Conservation (phyloP, 2,888 invertebrate genomes). For the Eledona agricola region DNA sequence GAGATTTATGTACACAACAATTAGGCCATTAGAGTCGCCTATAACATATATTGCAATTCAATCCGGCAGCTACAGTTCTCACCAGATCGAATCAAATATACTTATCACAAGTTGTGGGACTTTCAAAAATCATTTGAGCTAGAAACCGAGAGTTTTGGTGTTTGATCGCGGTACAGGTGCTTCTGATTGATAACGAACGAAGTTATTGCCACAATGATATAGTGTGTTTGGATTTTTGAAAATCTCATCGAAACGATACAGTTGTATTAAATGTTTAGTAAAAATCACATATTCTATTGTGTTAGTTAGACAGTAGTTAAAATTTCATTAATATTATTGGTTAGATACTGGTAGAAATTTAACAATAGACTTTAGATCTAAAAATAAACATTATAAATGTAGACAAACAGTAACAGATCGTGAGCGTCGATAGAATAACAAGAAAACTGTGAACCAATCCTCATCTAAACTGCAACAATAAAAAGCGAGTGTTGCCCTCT, state of each 20-base stretch:
- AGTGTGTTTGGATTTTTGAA: slow-evolving; percentile 22
- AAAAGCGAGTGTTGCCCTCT: background rate
- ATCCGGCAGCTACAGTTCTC: slow-evolving; percentile 10
- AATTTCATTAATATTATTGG: slow-evolving; percentile 5
- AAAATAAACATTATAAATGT: slow-evolving; percentile 26
- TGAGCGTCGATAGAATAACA: slow-evolving; percentile 22
- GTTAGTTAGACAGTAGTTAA: background rate
- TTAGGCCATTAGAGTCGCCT: slow-evolving; percentile 36
- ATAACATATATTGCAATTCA: slow-evolving; percentile 17
- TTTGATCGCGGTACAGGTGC: no score
- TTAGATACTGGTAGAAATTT: slow-evolving; percentile 18
- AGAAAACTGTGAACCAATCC: no score
- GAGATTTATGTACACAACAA: slow-evolving; percentile 45
- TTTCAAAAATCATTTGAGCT: slow-evolving; percentile 14
- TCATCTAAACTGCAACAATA: background rate
- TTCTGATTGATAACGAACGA: no score
- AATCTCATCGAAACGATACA: no score
- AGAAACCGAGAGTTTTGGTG: background rate
- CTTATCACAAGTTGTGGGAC: slow-evolving; percentile 10
- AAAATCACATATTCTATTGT: slow-evolving; percentile 24
- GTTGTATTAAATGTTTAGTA: slow-evolving; percentile 10
- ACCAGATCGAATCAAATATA: slow-evolving; percentile 15
- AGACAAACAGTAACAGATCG: slow-evolving; percentile 25
- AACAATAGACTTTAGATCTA: slow-evolving; percentile 30
- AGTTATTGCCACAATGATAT: no score